Evolutionary conservation across 2,113 vertebrate genomes (phyloP), one percentile per base, ranked within the genome.

Genomic region (Triplophysa rosa): DNA sequence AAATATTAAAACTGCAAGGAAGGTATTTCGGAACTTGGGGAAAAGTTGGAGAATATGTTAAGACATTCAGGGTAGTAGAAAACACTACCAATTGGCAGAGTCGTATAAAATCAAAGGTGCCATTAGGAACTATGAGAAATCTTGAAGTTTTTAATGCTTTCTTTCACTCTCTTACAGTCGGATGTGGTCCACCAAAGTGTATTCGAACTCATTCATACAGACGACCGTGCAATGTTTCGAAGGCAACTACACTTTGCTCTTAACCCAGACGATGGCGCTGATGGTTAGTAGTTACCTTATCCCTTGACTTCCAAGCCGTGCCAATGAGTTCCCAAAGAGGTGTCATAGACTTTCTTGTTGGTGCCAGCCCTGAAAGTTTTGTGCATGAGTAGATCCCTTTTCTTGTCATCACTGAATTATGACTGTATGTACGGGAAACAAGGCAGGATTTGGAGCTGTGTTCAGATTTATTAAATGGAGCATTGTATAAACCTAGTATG

Each of bases 101-200:
- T 37, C 33, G 7, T 37, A 37, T 37, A 1, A 7, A 37, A 7
- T 37, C 33, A 7, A 7, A 8, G 3, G 3, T 6, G 33, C 6
- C 5, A 7, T 54, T 17, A 54, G 52, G 52, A 17, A 17, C 14
- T 54, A 3, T 6, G 6, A 16, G 17, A 54, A 6, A 54, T 17
- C 6, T 19, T 17, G 4, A 17, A 16, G 52, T 56, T 54, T 14
- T 54, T 33, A 33, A 37, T 33, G 54, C 33, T 17, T 77, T 1
- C 11, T 17, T 2, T 52, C 5, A 21, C 2, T 67, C 42, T 82
- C 16, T 79, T 56, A n/a, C 77, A 91, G 90, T 90, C 89, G n/a
- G 90, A 91, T 14, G 79, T 91, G 71, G 87, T 91, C 59, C 87
- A 91, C 63, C 89, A 90, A 82, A 91, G 87, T 29, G 86, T 91